Conservation (phyloP, 2,888 invertebrate genomes). For the Petrolisthes manimaculis region DNA sequence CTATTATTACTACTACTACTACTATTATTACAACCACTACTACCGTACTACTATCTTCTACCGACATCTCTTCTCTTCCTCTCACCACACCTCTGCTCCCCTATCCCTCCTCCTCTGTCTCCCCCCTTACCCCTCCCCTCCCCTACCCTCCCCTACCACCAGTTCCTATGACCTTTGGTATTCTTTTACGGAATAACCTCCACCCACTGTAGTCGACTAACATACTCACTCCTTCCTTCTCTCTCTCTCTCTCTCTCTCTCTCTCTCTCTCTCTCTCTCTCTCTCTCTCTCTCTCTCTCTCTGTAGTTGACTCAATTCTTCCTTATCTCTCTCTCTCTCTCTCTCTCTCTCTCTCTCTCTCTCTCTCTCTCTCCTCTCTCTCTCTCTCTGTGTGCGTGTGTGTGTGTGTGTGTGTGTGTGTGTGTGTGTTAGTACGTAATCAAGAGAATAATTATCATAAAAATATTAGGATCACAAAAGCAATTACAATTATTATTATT, state of each 20-base stretch:
- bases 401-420: constrained; percentile 3
- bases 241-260: too few species aligned
- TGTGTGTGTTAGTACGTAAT: not conserved
- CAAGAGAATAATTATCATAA: not conserved
- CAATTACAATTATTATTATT: too few species aligned
- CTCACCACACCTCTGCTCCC: not conserved
- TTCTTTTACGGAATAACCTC: too few species aligned
- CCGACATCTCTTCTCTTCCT: too few species aligned
- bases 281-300: not conserved
- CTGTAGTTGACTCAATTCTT: not conserved
- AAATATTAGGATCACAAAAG: too few species aligned
- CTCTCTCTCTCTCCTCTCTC: not conserved
- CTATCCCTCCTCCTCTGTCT: not conserved
- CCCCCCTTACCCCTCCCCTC: not conserved
- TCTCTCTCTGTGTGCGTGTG: not conserved
- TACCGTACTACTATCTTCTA: not conserved
- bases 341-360: not conserved
- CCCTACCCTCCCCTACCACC: not conserved
- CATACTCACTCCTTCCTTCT: too few species aligned
- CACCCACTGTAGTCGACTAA: too few species aligned
- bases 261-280: not conserved
- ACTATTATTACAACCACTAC: not conserved
- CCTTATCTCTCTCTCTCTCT: not conserved
- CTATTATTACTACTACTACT: too few species aligned
- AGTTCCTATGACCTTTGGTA: not conserved